phyloP scores from a whole-genome alignment of 2,888 invertebrate genomes.

The Euproctis similis region DNA sequence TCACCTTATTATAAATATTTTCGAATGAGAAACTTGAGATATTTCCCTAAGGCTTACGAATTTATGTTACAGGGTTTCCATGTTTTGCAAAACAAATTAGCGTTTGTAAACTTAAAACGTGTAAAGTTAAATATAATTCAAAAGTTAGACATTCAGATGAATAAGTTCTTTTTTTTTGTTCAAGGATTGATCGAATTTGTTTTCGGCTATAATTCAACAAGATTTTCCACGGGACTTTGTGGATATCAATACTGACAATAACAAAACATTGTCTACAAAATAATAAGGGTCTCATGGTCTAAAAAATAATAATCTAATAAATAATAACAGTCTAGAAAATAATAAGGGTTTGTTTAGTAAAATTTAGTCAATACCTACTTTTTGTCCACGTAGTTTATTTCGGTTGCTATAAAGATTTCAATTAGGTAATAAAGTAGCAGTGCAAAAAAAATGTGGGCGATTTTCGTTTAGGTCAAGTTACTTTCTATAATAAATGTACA shows the following conservation, averaged over 20 bases:
- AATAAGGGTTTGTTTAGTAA: too few relatives aligned
- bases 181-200: neutral
- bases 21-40: conserved; percentile 19
- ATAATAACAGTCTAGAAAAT: too few relatives aligned
- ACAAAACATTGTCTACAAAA: conserved; percentile 3
- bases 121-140: too few relatives aligned
- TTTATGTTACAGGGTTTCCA: conserved; percentile 16
- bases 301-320: too few relatives aligned
- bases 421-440: too few relatives aligned
- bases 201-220: neutral
- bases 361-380: too few relatives aligned
- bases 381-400: too few relatives aligned
- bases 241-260: neutral
- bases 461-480: conserved; percentile 16
- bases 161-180: neutral
- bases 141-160: too few relatives aligned
- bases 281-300: conserved; percentile 21
- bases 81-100: conserved; percentile 14
- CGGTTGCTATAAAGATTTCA: too few relatives aligned
- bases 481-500: conserved; percentile 13
- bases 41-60: conserved; percentile 24
- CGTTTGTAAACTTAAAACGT: conserved; percentile 2
- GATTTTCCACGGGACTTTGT: too few relatives aligned
- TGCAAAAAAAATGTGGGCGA: too few relatives aligned
- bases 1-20: conserved; percentile 22